These are phyloP conservation scores for Suricata suricatta DNA, from an alignment of 2,113 vertebrate genomes.

Conservation along the genomic window DNA sequence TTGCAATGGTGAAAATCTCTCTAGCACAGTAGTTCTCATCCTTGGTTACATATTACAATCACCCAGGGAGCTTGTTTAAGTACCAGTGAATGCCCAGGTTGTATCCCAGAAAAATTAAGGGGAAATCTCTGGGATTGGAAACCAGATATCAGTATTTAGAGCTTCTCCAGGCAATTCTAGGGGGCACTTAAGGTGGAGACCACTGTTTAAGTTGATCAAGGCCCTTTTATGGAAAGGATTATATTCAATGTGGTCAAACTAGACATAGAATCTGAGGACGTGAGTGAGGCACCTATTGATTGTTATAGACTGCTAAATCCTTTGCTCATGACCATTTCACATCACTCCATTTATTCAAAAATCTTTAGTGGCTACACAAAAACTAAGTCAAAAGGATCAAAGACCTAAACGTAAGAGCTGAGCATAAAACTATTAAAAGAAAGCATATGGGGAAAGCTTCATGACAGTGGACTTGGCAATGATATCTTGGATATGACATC, in stretches of 20 bases:
- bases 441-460: background rate
- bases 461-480: background rate
- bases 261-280: conserved; percentile 46
- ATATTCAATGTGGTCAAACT: conserved; percentile 65
- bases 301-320: background rate
- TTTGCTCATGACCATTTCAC: background rate
- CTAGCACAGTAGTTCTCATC: background rate
- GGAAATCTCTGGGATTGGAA: background rate
- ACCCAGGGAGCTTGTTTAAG: background rate
- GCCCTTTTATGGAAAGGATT: conserved; percentile 64
- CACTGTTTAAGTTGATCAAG: background rate
- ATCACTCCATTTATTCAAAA: conserved; percentile 32
- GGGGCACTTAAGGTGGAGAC: background rate
- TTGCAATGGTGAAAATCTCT: conserved; percentile 56
- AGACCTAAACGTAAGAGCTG: background rate
- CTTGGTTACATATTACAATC: conserved; percentile 7
- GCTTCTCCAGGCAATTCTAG: background rate
- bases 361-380: background rate
- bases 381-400: conserved; percentile 1
- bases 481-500: background rate
- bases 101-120: background rate
- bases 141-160: background rate
- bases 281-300: conserved; percentile 45
- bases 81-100: background rate
- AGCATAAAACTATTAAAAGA: background rate